Conservation (phyloP, 1,140 invertebrate species). For the Mactra quadrangularis region DNA sequence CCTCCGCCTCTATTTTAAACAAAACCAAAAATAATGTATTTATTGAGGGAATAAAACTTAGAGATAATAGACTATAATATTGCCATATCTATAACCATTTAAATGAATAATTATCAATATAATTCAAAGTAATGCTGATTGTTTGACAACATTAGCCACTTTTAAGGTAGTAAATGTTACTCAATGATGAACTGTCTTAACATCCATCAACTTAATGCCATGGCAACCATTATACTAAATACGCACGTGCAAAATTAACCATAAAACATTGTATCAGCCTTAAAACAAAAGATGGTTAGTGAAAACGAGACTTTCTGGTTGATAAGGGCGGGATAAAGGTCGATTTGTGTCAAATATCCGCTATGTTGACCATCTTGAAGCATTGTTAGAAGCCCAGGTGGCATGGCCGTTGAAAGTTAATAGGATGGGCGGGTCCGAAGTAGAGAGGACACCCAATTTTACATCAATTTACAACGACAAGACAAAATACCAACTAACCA, state of each 20-base stretch:
- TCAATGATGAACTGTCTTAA: too few species aligned
- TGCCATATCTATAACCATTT: too few species aligned
- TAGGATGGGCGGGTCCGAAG: slow-evolving; percentile 29
- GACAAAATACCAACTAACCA: slow-evolving; percentile 40
- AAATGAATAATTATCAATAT: too few species aligned
- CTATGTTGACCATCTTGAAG: slow-evolving; percentile 25
- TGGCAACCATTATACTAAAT: not conserved
- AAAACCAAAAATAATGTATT: too few species aligned
- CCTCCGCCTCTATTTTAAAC: too few species aligned
- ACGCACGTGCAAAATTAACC: not conserved
- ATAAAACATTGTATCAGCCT: not conserved
- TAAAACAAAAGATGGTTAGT: slow-evolving; percentile 37
- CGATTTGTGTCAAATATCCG: slow-evolving; percentile 16
- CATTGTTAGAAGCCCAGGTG: slow-evolving; percentile 51
- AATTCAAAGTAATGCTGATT: too few species aligned
- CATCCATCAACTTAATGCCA: not conserved
- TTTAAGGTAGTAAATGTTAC: too few species aligned
- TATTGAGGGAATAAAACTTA: too few species aligned
- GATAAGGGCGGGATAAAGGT: slow-evolving; percentile 20
- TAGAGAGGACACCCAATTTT: slow-evolving; percentile 45
- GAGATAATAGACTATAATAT: too few species aligned
- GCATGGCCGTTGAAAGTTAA: slow-evolving; percentile 32
- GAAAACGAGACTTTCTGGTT: slow-evolving; percentile 7
- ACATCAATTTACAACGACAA: slow-evolving; percentile 52
- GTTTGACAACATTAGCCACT: too few species aligned